Evolutionary conservation across 2,888 invertebrate species (phyloP), one percentile per base, ranked within the genome.

Genomic region (Tortrix viridana): DNA sequence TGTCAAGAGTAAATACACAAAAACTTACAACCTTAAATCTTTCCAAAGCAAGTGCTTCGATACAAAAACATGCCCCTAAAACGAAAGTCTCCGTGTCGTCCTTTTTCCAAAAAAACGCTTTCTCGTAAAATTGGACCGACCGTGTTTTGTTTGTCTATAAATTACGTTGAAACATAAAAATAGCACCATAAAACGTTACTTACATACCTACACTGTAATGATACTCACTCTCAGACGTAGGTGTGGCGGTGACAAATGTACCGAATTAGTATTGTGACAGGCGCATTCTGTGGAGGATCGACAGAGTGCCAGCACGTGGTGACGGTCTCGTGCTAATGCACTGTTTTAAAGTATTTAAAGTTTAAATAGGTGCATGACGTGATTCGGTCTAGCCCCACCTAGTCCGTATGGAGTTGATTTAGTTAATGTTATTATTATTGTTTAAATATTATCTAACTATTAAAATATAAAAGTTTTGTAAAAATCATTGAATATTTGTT

Each of bases 201-300:
- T 62, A 57, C 54, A 43, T 43, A 57, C 54, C 23, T 43, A 55
- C 63, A 58, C 48, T 58, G 58, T 63, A 58, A 58, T 58, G 55
- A 41, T 32, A 12, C 38, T n/a, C 26, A 19, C 19, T 37, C 41
- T 32, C 32, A 16, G 44, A 41, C 52, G 65, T 65, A 60, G 65
- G 65, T 65, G 65, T 58, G 46, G 64, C 66, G 50, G 67, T 73
- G 74, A 73, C 66, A 73, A 73, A 74, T 74, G 68, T 64, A 41
- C 66, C 71, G 54, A 72, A 70, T 72, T 73, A 67, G 67, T 66
- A 65, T 54, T 60, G 67, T 65, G 68, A 74, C 67, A 70, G 64
- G 68, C 67, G 74, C 67, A 70, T 73, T 68, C 69, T 61, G 54
- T 44, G 48, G 37, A 38, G 20, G 64, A 64, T 56, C 60, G 67